Conservation (phyloP, 1,140 invertebrate genomes). For the Ceratoteleas bidentatus region DNA sequence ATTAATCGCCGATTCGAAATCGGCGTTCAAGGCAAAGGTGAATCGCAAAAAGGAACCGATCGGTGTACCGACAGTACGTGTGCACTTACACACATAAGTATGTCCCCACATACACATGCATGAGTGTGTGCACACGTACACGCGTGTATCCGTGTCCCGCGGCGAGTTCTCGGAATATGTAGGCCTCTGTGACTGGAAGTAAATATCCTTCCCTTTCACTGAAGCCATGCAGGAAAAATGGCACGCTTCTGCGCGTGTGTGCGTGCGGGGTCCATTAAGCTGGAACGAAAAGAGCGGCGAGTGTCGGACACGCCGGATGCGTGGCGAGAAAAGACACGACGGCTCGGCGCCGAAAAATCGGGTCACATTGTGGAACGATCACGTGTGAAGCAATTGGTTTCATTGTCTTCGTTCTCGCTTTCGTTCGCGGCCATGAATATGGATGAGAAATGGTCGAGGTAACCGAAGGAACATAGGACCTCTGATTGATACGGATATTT, state of each 20-base stretch:
- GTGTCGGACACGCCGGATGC: constrained; percentile 49
- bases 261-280: constrained; percentile 63
- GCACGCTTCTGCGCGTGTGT: constrained; percentile 50
- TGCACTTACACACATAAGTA: too few species aligned
- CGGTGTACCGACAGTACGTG: not conserved
- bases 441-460: too few species aligned
- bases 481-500: too few species aligned
- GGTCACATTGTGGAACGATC: constrained; percentile 40
- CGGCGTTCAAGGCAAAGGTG: constrained; percentile 37
- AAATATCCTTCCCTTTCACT: constrained; percentile 72
- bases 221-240: constrained; percentile 67
- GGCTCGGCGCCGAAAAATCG: constrained; percentile 43
- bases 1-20: constrained; percentile 29
- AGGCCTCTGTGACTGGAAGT: constrained; percentile 58
- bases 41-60: constrained; percentile 28
- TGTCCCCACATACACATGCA: not conserved
- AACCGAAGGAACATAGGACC: too few species aligned
- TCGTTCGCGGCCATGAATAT: too few species aligned
- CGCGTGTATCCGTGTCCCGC: constrained; percentile 6
- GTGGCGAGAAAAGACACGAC: constrained; percentile 43
- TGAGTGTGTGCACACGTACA: constrained; percentile 7
- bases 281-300: constrained; percentile 51
- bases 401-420: too few species aligned
- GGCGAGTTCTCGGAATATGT: constrained; percentile 62
- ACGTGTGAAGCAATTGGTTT: constrained; percentile 48